A percentile compares a stretch with the other conserved stretches of the same genome.
Conservation (phyloP, 2,113 vertebrate species). For the Neogobius melanostomus region DNA sequence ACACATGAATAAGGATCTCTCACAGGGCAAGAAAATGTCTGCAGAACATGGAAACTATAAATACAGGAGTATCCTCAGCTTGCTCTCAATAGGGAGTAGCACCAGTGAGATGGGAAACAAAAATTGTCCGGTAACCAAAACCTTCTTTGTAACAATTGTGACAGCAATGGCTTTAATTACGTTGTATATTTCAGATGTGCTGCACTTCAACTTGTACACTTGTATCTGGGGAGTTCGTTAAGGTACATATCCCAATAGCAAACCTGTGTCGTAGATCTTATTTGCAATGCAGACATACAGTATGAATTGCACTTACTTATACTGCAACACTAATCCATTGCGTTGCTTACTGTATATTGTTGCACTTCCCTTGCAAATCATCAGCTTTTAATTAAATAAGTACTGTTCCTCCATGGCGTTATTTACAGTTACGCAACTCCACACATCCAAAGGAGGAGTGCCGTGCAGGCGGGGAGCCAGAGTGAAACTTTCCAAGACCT, state of each 20-base stretch:
- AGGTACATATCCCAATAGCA: neutral
- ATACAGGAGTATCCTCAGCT: too few species aligned
- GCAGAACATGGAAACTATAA: too few species aligned
- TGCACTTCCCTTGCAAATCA: conserved; percentile 5
- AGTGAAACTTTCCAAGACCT: neutral
- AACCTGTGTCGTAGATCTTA: neutral
- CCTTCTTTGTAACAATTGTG: too few species aligned
- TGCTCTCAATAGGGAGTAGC: too few species aligned
- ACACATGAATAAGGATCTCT: too few species aligned
- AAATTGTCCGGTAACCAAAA: too few species aligned
- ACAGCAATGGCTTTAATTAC: too few species aligned
- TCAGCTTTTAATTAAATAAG: conserved; percentile 11
- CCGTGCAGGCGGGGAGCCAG: neutral
- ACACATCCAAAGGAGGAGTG: neutral
- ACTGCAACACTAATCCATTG: neutral
- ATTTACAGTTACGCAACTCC: conserved; percentile 2
- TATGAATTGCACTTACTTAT: neutral
- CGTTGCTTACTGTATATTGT: neutral
- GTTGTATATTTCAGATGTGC: too few species aligned
- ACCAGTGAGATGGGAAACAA: too few species aligned
- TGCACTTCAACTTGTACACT: too few species aligned
- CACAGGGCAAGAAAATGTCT: too few species aligned
- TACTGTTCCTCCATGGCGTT: neutral
- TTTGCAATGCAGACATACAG: neutral
- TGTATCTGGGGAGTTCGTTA: too few species aligned